Percentiles rank a stretch among this genome's conserved stretches.
Conservation (phyloP, 2,797 vertebrate species). For the Tenualosa ilisha region DNA sequence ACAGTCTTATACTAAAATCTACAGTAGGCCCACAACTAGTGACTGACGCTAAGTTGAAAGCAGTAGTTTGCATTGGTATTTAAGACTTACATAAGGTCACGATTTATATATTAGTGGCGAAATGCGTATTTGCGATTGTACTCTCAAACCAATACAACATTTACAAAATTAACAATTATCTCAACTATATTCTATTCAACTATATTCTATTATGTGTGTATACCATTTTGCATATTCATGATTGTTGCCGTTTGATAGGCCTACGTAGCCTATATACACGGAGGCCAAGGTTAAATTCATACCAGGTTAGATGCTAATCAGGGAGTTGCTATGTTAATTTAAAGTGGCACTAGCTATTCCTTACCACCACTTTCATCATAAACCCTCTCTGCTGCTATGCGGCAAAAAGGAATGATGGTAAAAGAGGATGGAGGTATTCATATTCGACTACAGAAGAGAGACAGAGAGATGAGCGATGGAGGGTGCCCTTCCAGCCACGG, state of each 20-base stretch:
- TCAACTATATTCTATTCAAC: neutral
- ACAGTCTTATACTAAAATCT: neutral
- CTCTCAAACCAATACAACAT: neutral
- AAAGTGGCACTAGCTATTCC: neutral
- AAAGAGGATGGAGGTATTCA: constrained; percentile 22
- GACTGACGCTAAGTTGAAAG: neutral
- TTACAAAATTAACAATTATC: neutral
- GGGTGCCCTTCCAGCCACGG: constrained; percentile 18
- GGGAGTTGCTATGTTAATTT: constrained; percentile 12
- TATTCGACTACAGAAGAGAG: constrained; percentile 21
- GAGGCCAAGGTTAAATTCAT: neutral
- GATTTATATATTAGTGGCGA: neutral
- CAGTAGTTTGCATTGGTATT: neutral
- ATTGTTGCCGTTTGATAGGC: neutral
- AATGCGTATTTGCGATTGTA: neutral
- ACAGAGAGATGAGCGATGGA: constrained; percentile 19
- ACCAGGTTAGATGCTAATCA: neutral
- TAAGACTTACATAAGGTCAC: neutral
- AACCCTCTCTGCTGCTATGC: constrained; percentile 17
- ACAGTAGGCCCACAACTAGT: neutral
- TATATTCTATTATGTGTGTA: neutral
- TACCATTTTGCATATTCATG: neutral
- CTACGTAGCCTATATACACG: neutral
- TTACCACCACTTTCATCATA: constrained; percentile 15
- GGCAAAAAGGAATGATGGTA: constrained; percentile 3